Percentiles rank a stretch among this genome's conserved stretches.
phyloP scores from a whole-genome alignment of 2,113 vertebrate species.

The Chamaea fasciata region DNA sequence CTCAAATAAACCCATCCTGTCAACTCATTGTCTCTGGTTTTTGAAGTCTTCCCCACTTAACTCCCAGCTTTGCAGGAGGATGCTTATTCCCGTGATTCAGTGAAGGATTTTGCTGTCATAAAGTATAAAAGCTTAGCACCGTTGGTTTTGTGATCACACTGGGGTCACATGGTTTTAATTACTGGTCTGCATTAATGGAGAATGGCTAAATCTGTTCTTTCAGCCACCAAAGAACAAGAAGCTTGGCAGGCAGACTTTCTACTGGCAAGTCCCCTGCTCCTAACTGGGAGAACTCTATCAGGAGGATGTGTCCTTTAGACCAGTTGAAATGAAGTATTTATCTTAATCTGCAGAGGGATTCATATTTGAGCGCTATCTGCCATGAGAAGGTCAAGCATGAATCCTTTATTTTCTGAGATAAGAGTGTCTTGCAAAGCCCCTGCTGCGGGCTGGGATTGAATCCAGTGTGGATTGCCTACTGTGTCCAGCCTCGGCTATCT shows the following conservation, averaged over 20 bases:
- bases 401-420: not conserved
- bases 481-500: not conserved
- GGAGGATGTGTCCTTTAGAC: not conserved
- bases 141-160: not conserved
- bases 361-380: not conserved
- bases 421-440: not conserved
- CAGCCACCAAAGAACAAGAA: not conserved
- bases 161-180: not conserved
- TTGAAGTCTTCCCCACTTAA: not conserved
- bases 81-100: rapidly evolving
- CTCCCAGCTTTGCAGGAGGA: not conserved
- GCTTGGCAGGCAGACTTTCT: not conserved
- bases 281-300: not conserved
- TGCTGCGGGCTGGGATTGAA: not conserved
- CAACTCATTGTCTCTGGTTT: not conserved
- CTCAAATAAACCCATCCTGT: not conserved
- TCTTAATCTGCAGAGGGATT: not conserved
- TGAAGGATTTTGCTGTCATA: not conserved
- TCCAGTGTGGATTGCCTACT: not conserved
- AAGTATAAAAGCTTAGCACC: not conserved
- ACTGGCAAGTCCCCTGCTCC: not conserved
- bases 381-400: not conserved
- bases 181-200: not conserved
- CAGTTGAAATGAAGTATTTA: not conserved
- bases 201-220: not conserved